These are phyloP conservation scores for Anhinga rufa DNA, from an alignment of 2,113 vertebrate species.

Conservation along the genomic window DNA sequence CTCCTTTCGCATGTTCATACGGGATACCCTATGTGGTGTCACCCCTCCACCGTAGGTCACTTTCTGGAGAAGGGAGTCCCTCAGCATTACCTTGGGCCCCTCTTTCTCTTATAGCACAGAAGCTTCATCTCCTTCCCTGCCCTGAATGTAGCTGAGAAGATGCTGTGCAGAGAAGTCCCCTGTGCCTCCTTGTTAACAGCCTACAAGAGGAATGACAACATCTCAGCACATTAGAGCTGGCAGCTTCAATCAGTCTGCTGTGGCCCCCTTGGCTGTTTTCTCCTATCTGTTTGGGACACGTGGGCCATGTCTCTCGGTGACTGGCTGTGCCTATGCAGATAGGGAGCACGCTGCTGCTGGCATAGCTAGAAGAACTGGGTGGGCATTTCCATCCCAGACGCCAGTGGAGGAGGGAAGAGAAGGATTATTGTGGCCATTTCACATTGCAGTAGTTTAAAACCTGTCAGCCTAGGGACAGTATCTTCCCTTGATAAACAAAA, in stretches of 20 bases:
- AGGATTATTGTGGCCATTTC: conserved; percentile 11
- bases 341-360: not conserved
- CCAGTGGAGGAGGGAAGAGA: not conserved
- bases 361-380: not conserved
- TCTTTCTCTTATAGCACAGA: not conserved
- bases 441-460: not conserved
- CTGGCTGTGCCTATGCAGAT: not conserved
- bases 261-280: not conserved
- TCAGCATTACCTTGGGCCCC: not conserved
- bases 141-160: not conserved
- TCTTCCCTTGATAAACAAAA: not conserved
- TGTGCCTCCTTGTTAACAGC: not conserved
- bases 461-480: conserved; percentile 3
- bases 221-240: not conserved
- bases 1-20: not conserved
- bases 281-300: not conserved
- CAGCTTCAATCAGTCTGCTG: not conserved
- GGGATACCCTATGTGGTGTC: not conserved
- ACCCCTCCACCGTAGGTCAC: accelerated
- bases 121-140: not conserved
- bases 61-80: not conserved
- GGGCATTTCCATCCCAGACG: conserved; percentile 16
- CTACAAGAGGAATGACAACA: not conserved
- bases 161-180: not conserved
- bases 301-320: not conserved